Conservation (phyloP, 2,113 vertebrate genomes). For the Toxotes chatareus region DNA sequence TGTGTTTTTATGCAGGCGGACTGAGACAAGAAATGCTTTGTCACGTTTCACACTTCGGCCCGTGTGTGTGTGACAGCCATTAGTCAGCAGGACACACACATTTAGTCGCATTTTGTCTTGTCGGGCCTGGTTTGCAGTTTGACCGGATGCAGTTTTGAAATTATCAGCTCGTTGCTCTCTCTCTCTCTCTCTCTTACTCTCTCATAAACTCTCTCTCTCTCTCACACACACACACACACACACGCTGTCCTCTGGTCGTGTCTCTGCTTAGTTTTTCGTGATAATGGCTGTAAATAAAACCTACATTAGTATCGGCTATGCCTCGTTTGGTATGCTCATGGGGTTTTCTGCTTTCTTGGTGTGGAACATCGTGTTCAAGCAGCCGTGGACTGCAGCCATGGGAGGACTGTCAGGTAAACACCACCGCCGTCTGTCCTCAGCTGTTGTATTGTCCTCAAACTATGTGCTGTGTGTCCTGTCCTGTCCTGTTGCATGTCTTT, state of each 20-base stretch:
- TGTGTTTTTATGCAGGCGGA: constrained; percentile 14
- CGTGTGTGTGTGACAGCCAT: not conserved
- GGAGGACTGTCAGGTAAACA: constrained; percentile 92
- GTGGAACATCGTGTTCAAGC: constrained; percentile 88
- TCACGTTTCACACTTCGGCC: constrained; percentile 26
- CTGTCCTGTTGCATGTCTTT: not conserved
- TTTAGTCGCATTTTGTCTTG: not conserved
- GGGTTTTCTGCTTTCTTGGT: constrained; percentile 89
- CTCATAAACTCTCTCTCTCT: no score
- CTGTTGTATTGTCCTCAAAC: not conserved
- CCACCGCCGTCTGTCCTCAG: not conserved
- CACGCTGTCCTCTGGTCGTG: not conserved
- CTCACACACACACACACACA: not conserved
- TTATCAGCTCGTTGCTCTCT: not conserved
- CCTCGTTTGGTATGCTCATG: constrained; percentile 82
- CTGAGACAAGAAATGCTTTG: constrained; percentile 23
- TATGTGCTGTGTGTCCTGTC: not conserved
- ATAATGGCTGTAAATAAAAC: constrained; percentile 80
- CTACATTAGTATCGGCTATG: constrained; percentile 85
- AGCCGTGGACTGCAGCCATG: constrained; percentile 91
- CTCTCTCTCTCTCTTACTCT: not conserved
- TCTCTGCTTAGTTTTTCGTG: not conserved
- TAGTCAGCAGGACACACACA: constrained; percentile 31
- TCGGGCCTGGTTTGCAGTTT: not conserved
- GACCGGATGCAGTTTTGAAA: constrained; percentile 60